Conservation (phyloP, 2,113 vertebrate species). For the Burhinus bistriatus region DNA sequence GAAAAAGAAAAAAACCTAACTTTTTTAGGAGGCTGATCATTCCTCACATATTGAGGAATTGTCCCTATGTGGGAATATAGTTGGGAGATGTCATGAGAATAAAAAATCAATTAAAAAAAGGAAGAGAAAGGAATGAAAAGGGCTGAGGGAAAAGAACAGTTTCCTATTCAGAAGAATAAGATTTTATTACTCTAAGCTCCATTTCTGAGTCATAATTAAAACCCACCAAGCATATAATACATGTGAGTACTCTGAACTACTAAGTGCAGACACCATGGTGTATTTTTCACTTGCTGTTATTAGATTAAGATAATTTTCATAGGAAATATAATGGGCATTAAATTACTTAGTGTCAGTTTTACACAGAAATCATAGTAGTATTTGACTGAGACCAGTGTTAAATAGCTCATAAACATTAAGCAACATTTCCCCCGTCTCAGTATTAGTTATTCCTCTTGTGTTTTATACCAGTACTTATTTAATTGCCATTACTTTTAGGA, state of each 20-base stretch:
- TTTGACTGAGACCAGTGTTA: neutral
- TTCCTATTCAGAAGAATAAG: neutral
- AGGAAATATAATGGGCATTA: neutral
- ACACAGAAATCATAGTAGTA: neutral
- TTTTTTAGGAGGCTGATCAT: neutral
- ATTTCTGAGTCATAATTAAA: conserved; percentile 24
- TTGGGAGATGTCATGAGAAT: neutral
- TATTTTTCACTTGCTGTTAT: neutral
- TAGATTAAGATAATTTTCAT: conserved; percentile 8
- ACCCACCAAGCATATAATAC: neutral
- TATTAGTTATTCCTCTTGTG: neutral
- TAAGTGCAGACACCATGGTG: neutral
- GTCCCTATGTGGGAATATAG: neutral
- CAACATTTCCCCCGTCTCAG: neutral
- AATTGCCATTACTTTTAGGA: neutral
- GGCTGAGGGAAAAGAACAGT: neutral
- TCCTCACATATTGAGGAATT: neutral
- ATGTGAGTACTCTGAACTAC: neutral
- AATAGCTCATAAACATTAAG: conserved; percentile 15
- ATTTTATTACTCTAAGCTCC: neutral
- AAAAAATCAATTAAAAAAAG: neutral
- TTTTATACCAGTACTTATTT: neutral
- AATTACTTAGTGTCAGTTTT: neutral
- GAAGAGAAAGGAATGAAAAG: neutral
- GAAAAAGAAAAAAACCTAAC: neutral